Base-by-base conservation (phyloP, 2,797 vertebrate genomes). In the Pantherophis alleghaniensis region DNA sequence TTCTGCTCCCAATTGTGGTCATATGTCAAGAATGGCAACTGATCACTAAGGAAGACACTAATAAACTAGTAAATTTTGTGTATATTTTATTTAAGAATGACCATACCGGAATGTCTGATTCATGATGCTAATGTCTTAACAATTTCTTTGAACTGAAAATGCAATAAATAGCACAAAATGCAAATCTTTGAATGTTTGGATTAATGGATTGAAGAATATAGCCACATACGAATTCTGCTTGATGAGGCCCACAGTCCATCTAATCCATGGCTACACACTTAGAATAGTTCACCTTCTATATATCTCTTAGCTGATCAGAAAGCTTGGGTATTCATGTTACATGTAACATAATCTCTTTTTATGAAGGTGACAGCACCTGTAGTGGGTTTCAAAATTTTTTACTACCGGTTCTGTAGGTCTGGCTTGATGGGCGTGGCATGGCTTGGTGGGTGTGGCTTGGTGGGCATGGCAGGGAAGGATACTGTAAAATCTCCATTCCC, bases 341-440 rank as follows among this genome's bases (percentile, higher is more conserved):
- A 96, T 95, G 79, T 90, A 96, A 94, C 95, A 95, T 96, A 96
- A 97, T 97, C 96, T 96, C 96, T 96, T 97, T 97, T 96, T 97
- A 94, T 96, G 96, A 95, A 97, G 96, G 95, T 97, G 97, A 47
- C 42, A 47, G 42, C 42, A 47, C 42, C 42, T 47, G 42, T 47
- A 4, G 42, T 47, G 42, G 42, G 4, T 47, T 47, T 47, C 42
- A 47, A 47, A 4, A 4, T 0, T 4, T 47, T 47, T 47, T 4
- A 47, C 4, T 47, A 47, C 42, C 42, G 4, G 42, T 4, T 47
- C 42, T 47, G 42, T 47, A 3, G 42, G 42, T 4, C 3, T 47
- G 42, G 42, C 4, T 47, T 47, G 42, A 4, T 47, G 42, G 42
- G 42, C 42, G 42, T 47, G 42, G 42, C 42, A 4, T 47, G 42